Base-by-base conservation (phyloP, 2,888 invertebrate genomes). In the Melieria omissa region DNA sequence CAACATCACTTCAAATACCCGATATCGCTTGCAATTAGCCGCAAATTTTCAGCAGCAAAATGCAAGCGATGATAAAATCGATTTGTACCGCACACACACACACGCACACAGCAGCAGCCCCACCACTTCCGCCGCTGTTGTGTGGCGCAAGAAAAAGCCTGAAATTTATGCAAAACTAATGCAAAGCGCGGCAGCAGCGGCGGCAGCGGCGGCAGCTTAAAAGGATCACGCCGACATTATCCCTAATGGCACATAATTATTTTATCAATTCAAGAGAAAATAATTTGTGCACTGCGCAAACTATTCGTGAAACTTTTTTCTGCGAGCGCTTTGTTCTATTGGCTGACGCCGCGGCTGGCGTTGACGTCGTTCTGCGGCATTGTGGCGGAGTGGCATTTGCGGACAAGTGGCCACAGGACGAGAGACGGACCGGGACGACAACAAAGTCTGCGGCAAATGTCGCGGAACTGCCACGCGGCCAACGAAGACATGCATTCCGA, bases 171-270 rank as follows among this genome's bases (percentile, higher is more conserved):
- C 55, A 65, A 62, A 71, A 61, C 52, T 66, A 49, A 57, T 41
- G 69, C 46, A 3, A 9, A 60, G 16, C 14, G 10, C 47, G 42
- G 58, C 41, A 67, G 47, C 61, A 49, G 42, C 29, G 60, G 14
- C 45, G 5, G 4, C 0, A 41, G 52, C 42, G 55, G 60, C 58
- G 41, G 60, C 72, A 69, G 57, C 46, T 69, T 65, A 52, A 65
- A 70, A 58, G 74, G 71, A 76, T 77, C 76, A 76, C 76, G 75
- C 73, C 71, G 74, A 76, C 75, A 78, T 79, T 76, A 78, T 76
- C 76, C 76, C 70, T 78, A 76, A 79, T 79, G 76, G 74, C 73
- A 73, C 73, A 76, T 79, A 79, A 78, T 79, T 79, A 77, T 78
- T 79, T 79, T 78, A 76, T 78, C 78, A 77, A 77, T 78, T 74